Evolutionary conservation across 53 echinoderm and acorn worm species (phyloP), one percentile per base, ranked within the genome.

Genomic region (Patiria pectinifera): DNA sequence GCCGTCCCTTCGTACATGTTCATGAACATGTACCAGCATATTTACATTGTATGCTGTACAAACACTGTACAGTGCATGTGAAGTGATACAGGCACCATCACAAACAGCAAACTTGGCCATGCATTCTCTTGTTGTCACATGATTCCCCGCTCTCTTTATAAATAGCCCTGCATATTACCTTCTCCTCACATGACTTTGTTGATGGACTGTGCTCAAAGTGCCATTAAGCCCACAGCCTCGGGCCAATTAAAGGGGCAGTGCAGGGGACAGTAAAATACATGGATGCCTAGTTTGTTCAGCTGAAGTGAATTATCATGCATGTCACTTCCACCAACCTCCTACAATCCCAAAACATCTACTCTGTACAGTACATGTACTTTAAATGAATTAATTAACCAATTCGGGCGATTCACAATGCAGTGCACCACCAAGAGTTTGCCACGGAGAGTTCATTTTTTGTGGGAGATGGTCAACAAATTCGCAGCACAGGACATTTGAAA

Each of bases 151-250:
- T 19, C 58, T 60, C 60, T 61, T 43, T 77, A 87, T 77, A 76
- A 76, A 77, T 87, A 77, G 76, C 76, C 53, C 45, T 2, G 48
- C 19, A 23, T 35, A 76, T 43, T 77, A 60, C 25, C 77, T 43
- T 25, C 61, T 44, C 78, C 76, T 87, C 87, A 87, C 87, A 87
- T 87, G 87, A 87, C 72, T 80, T 47, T 85, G 75, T 76, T 87
- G 77, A 59, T 87, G 76, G 76, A 60, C 77, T 59, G 87, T 77
- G 26, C 76, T 87, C 61, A 74, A 76, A 45, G 79, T 24, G 76
- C 76, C 76, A 26, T 43, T 11, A 24, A 76, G 23, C 22, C 25
- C 80, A 14, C 14, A 23, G 84, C 69, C 45, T n/a, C 10, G 4
- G 74, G 75, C 6, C 49, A 48, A 69, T 75, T 86, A 86, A 86